These are phyloP conservation scores for Lanius ludovicianus DNA, from an alignment of 2,113 vertebrate species.

Conservation along the genomic window DNA sequence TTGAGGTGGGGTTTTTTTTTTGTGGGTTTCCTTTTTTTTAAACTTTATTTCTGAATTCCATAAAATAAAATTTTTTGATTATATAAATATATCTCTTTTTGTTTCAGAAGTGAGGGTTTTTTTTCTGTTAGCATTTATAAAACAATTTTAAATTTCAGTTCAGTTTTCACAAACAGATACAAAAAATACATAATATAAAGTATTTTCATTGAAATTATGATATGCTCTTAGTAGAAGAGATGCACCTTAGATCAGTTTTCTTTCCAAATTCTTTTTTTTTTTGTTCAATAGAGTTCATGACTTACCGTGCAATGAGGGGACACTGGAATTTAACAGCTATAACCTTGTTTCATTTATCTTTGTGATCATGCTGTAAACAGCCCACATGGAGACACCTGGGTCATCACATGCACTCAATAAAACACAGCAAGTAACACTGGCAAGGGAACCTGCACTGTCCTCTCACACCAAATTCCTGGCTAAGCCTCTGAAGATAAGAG, in stretches of 20 bases:
- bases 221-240: not conserved
- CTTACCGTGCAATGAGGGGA: not conserved
- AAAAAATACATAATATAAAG: not conserved
- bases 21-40: not conserved
- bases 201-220: conserved; percentile 19
- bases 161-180: conserved; percentile 17
- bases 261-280: not conserved
- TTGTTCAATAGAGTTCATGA: conserved; percentile 18
- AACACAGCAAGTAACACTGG: not conserved
- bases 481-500: conserved; percentile 16
- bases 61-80: conserved; percentile 65
- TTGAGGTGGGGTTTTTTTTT: not conserved
- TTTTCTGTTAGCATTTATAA: conserved; percentile 26
- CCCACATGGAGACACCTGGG: not conserved
- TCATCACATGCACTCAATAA: not conserved
- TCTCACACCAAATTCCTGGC: not conserved
- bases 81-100: not conserved
- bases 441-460: not conserved
- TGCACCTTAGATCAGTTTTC: not conserved
- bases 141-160: conserved; percentile 1
- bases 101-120: not conserved
- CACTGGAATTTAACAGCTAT: not conserved
- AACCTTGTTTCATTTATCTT: conserved; percentile 7
- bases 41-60: conserved; percentile 68
- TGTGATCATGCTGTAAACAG: conserved; percentile 16